A percentile compares a stretch with the other conserved stretches of the same genome.
Evolutionary conservation across 2,888 invertebrate genomes (phyloP).

Genomic region (Dendrolimus houi): DNA sequence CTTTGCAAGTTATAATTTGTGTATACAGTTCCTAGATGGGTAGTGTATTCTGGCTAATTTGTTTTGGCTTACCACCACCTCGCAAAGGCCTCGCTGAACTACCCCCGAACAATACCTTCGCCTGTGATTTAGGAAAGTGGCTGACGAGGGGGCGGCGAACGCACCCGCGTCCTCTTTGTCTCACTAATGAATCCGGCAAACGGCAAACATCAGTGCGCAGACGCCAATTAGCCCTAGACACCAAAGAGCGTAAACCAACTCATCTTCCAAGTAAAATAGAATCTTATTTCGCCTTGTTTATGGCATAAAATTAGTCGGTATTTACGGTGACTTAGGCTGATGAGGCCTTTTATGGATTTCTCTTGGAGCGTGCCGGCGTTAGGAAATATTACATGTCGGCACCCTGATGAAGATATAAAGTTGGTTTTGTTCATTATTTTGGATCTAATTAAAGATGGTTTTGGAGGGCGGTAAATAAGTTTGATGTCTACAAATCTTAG

Average conservation of each 20-base stretch:
- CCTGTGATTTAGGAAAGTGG: constrained; percentile 72
- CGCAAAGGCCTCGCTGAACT: constrained; percentile 17
- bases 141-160: constrained; percentile 25
- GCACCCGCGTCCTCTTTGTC: constrained; percentile 44
- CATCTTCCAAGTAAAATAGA: constrained; percentile 38
- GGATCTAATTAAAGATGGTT: too few species aligned
- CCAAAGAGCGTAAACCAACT: constrained; percentile 51
- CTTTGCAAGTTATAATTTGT: too few species aligned
- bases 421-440: constrained; percentile 18
- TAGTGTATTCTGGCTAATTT: constrained; percentile 5
- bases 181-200: constrained; percentile 74
- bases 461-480: too few species aligned
- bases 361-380: constrained; percentile 4
- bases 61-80: constrained; percentile 7
- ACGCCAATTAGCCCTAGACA: constrained; percentile 39
- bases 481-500: too few species aligned
- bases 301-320: too few species aligned
- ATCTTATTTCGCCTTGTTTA: constrained; percentile 21
- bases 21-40: too few species aligned
- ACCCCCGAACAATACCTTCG: constrained; percentile 51
- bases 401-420: constrained; percentile 15
- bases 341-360: too few species aligned
- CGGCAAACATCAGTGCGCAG: constrained; percentile 66
- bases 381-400: too few species aligned
- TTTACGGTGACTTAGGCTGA: too few species aligned